Conservation (phyloP, 2,888 invertebrate genomes). For the Pyrochroa serraticornis region DNA sequence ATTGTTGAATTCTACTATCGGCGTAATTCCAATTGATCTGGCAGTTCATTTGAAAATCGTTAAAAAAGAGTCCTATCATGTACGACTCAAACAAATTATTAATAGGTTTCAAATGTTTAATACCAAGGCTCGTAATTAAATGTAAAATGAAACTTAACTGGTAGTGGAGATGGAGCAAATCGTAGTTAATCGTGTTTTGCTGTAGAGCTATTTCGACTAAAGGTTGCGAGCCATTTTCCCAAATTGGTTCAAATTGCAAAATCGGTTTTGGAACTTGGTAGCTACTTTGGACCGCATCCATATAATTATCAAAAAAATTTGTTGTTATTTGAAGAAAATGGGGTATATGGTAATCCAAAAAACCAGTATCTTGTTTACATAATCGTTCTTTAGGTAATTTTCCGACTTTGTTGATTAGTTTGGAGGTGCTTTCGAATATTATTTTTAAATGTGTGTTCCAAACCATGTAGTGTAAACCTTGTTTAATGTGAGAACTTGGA, state of each 20-base stretch:
- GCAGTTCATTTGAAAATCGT: slow-evolving; percentile 52
- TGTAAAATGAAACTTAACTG: slow-evolving; percentile 79
- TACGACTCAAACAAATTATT: slow-evolving; percentile 80
- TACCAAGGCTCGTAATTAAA: slow-evolving; percentile 78
- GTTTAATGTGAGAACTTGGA: slow-evolving; percentile 70
- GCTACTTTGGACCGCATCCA: slow-evolving; percentile 54
- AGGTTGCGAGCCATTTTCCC: slow-evolving; percentile 70
- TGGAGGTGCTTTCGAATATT: slow-evolving; percentile 75
- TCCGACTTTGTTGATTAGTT: slow-evolving; percentile 80
- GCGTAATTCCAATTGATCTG: slow-evolving; percentile 67
- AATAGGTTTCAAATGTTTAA: slow-evolving; percentile 75
- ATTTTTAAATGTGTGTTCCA: slow-evolving; percentile 91
- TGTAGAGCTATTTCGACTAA: slow-evolving; percentile 80
- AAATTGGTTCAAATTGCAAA: slow-evolving; percentile 67
- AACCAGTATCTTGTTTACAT: slow-evolving; percentile 77
- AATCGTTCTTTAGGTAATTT: slow-evolving; percentile 85
- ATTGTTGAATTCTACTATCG: slow-evolving; percentile 71
- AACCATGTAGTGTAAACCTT: slow-evolving; percentile 83
- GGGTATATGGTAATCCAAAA: slow-evolving; percentile 68
- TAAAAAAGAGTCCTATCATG: slow-evolving; percentile 64
- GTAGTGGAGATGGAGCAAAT: slow-evolving; percentile 79
- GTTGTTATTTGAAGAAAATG: slow-evolving; percentile 60
- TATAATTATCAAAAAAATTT: slow-evolving; percentile 60
- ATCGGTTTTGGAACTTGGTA: slow-evolving; percentile 53
- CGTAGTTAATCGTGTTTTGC: slow-evolving; percentile 75